phyloP scores from a whole-genome alignment of 2,113 vertebrate species.

The Pseudonaja textilis region DNA sequence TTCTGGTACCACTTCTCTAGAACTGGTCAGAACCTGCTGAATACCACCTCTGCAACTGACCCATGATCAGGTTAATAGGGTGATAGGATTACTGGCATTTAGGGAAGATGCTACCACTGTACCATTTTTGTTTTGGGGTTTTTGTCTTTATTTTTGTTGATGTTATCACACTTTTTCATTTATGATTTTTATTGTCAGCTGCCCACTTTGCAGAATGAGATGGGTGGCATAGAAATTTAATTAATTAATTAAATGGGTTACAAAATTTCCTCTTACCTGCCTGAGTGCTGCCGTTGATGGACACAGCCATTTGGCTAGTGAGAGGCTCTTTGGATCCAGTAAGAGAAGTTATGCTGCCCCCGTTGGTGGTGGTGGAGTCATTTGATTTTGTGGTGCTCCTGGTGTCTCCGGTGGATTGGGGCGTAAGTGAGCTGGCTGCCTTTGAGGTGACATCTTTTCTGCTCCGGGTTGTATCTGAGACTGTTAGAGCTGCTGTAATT shows the following conservation, averaged over 20 bases:
- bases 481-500: background rate
- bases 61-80: background rate
- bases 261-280: background rate
- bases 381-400: background rate
- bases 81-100: background rate
- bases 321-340: background rate
- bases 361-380: accelerated
- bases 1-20: too few relatives aligned
- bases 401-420: background rate
- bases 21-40: too few relatives aligned
- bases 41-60: background rate
- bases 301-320: background rate
- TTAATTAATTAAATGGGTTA: background rate
- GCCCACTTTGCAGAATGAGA: background rate
- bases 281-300: background rate
- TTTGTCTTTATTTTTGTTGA: background rate
- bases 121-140: background rate
- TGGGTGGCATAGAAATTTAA: background rate
- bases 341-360: accelerated
- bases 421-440: background rate
- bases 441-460: background rate
- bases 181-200: background rate
- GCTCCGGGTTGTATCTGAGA: background rate
- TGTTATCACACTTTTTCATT: background rate
- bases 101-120: too few relatives aligned